phyloP scores from a whole-genome alignment of 2,113 vertebrate genomes.

The Centrocercus urophasianus region DNA sequence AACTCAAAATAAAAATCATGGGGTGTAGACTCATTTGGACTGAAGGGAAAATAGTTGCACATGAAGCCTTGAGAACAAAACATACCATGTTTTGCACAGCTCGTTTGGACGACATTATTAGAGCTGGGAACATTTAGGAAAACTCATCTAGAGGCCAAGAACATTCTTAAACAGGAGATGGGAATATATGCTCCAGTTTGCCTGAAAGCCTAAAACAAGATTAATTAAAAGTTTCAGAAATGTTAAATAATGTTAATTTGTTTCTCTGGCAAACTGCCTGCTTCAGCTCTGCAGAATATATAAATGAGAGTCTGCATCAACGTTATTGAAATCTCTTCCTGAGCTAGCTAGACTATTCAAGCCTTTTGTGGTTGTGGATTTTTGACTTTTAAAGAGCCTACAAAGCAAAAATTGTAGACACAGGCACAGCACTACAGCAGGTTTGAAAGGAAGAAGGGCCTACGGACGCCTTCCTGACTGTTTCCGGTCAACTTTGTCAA shows the following conservation, averaged over 20 bases:
- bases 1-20: constrained; percentile 52
- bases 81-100: constrained; percentile 38
- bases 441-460: constrained; percentile 46
- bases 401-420: constrained; percentile 3
- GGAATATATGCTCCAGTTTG: constrained; percentile 33
- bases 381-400: constrained; percentile 21
- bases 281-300: neutral
- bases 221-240: constrained; percentile 73
- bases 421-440: neutral
- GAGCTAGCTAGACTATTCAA: neutral
- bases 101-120: constrained; percentile 62
- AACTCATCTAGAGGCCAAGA: constrained; percentile 52
- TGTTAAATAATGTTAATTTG: constrained; percentile 66
- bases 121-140: constrained; percentile 58
- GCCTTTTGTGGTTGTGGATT: neutral
- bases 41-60: constrained; percentile 1
- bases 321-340: neutral
- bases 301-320: neutral
- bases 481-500: constrained; percentile 33
- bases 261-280: constrained; percentile 43
- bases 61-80: constrained; percentile 38
- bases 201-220: constrained; percentile 53
- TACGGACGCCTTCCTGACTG: constrained; percentile 7
- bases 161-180: constrained; percentile 15
- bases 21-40: constrained; percentile 1